Conservation (phyloP, 2,888 invertebrate species). For the Cetonia aurata region DNA sequence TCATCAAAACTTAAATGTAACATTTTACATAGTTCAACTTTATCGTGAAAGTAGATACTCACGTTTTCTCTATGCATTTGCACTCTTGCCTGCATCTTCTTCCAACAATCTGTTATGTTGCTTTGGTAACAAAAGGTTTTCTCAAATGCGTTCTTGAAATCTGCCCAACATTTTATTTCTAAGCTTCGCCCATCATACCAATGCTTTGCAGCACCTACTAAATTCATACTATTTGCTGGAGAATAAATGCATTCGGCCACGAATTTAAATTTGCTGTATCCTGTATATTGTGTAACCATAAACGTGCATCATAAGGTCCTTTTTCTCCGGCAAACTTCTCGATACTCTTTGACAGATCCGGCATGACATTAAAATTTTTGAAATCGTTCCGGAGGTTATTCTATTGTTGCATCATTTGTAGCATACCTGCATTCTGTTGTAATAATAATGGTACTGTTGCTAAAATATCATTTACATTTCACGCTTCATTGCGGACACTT, state of each 20-base stretch:
- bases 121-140: constrained; percentile 3
- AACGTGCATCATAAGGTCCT: constrained; percentile 14
- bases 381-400: not conserved
- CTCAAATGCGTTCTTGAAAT: not conserved
- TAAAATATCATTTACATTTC: not conserved
- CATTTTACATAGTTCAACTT: not conserved
- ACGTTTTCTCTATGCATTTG: not conserved
- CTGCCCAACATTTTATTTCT: constrained; percentile 5
- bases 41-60: constrained; percentile 5
- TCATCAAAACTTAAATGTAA: not conserved
- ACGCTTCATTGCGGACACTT: not conserved
- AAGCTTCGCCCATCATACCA: constrained; percentile 29
- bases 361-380: constrained; percentile 23
- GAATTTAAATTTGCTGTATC: constrained; percentile 14
- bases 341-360: constrained; percentile 17
- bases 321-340: constrained; percentile 29
- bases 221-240: constrained; percentile 20
- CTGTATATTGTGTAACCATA: constrained; percentile 3
- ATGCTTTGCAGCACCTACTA: constrained; percentile 28
- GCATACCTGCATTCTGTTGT: not conserved
- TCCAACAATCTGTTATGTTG: constrained; percentile 3
- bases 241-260: constrained; percentile 22
- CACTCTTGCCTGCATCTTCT: not conserved
- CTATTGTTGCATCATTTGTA: constrained; percentile 5
- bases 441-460: not conserved